These are phyloP conservation scores for Hydrolagus colliei DNA, from an alignment of 2,797 vertebrate genomes.

Conservation along the genomic window DNA sequence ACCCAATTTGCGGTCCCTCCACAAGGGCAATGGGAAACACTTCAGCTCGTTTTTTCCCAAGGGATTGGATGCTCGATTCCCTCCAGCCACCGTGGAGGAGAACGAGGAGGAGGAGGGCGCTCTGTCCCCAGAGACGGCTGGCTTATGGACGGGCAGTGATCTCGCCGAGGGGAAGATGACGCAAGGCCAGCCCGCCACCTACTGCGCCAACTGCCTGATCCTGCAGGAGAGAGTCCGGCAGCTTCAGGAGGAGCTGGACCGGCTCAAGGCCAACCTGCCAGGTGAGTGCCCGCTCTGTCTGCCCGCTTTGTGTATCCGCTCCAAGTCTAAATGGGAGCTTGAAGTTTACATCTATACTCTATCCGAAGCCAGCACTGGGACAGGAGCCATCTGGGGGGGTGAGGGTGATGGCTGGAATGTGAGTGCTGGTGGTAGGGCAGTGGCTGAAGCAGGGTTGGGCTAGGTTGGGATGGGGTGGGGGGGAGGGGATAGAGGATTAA, in stretches of 20 bases:
- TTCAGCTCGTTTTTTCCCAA: conserved; percentile 40
- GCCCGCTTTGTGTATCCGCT: too few relatives aligned
- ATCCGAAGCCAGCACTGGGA: too few relatives aligned
- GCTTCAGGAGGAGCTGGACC: conserved; percentile 81
- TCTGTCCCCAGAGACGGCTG: conserved; percentile 69
- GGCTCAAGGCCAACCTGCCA: conserved; percentile 69
- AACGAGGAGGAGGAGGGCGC: conserved; percentile 52
- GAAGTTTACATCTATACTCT: too few relatives aligned
- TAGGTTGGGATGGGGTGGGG: too few relatives aligned
- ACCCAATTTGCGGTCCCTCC: conserved; percentile 58
- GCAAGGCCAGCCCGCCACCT: conserved; percentile 78
- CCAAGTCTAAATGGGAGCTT: too few relatives aligned
- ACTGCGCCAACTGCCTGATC: conserved; percentile 87
- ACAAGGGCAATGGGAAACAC: conserved; percentile 33
- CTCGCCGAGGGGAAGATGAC: conserved; percentile 51
- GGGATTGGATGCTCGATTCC: conserved; percentile 48
- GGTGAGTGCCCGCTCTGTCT: conserved; percentile 37
- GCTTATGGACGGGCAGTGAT: conserved; percentile 53
- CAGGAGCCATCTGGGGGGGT: neutral
- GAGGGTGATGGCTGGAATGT: too few relatives aligned
- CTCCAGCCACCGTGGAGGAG: conserved; percentile 57
- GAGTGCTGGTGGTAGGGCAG: too few relatives aligned
- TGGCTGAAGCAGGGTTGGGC: too few relatives aligned
- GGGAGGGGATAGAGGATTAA: too few relatives aligned
- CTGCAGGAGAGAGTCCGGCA: conserved; percentile 83